Conservation (phyloP, 2,888 invertebrate species). For the Diplolepis rosae region DNA sequence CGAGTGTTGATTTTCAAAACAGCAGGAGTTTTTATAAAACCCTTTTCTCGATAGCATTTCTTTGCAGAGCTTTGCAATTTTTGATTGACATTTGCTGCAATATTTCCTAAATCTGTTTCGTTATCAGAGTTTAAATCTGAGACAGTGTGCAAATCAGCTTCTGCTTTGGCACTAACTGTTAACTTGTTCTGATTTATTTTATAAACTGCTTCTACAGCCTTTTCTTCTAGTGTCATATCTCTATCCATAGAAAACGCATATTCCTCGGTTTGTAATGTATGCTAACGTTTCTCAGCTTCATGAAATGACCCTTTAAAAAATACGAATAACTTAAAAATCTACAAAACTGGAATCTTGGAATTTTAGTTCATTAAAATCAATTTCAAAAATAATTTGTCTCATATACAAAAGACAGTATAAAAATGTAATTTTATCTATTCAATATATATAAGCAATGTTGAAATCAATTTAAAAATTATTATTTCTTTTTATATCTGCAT, state of each 20-base stretch:
- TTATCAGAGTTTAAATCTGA: neutral
- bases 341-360: neutral
- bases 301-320: neutral
- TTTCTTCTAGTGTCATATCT: neutral
- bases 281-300: neutral
- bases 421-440: neutral
- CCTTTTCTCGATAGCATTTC: neutral
- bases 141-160: neutral
- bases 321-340: neutral
- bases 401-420: neutral
- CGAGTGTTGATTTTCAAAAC: neutral
- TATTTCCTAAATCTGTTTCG: neutral
- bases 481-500: neutral
- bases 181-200: neutral
- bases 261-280: neutral
- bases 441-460: neutral
- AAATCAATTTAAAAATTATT: neutral
- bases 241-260: neutral
- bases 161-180: neutral
- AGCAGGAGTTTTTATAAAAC: neutral
- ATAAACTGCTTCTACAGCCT: neutral
- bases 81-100: neutral
- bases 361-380: neutral
- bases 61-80: neutral
- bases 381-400: no score